Evolutionary conservation across 2,888 invertebrate species (phyloP).

Genomic region (Pachycephus smyrnensis): DNA sequence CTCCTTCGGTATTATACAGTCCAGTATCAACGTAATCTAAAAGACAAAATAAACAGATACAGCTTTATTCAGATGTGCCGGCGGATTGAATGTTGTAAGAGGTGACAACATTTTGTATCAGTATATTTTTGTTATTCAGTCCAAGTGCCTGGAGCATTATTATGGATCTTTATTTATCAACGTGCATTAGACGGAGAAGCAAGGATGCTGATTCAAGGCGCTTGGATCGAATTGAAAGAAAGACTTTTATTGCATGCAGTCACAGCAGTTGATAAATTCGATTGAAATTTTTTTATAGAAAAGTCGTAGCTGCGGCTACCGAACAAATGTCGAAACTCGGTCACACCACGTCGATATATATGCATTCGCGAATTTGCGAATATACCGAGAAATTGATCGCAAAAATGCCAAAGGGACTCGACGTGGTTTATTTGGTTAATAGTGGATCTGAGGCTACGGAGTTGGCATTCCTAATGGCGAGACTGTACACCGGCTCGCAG

Average conservation of each 20-base stretch:
- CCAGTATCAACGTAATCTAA: not conserved
- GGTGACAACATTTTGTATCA: too few relatives aligned
- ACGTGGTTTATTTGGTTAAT: constrained; percentile 93
- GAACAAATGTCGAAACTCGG: constrained; percentile 86
- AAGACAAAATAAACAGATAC: not conserved
- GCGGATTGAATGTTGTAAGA: not conserved
- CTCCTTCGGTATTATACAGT: not conserved
- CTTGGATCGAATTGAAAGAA: too few relatives aligned
- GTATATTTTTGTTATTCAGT: too few relatives aligned
- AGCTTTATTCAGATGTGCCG: not conserved
- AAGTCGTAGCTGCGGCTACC: constrained; percentile 82
- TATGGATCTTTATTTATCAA: too few relatives aligned
- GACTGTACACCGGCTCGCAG: constrained; percentile 85
- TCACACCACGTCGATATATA: constrained; percentile 94
- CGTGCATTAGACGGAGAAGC: too few relatives aligned
- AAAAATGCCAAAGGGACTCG: constrained; percentile 88
- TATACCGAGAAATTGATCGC: constrained; percentile 85
- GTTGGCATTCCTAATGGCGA: constrained; percentile 87
- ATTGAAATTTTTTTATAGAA: constrained; percentile 71
- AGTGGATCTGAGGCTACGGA: constrained; percentile 99
- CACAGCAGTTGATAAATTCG: not conserved
- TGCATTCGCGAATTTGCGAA: constrained; percentile 90
- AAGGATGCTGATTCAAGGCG: too few relatives aligned
- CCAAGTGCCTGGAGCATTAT: too few relatives aligned
- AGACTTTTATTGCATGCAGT: too few relatives aligned